A percentile compares a stretch with the other conserved stretches of the same genome.
Evolutionary conservation across 2,113 vertebrate genomes (phyloP).

Genomic region (Scytalopus superciliaris): DNA sequence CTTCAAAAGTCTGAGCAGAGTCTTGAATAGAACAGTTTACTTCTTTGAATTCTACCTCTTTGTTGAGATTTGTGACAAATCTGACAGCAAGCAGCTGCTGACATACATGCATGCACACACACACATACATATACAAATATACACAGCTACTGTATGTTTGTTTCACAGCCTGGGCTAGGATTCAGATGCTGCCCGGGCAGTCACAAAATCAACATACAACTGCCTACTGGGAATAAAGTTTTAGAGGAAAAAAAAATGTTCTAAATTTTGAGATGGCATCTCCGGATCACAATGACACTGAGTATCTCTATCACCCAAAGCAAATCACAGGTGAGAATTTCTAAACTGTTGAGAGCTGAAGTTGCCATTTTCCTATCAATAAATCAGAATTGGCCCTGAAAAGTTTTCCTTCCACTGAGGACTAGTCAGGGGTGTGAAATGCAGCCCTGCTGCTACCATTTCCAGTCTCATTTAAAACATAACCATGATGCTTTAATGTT

Average conservation of each 20-base stretch:
- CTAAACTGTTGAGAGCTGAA: neutral
- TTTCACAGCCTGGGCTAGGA: neutral
- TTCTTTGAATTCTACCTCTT: neutral
- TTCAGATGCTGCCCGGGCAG: neutral
- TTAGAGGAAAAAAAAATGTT: neutral
- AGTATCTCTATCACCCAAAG: neutral
- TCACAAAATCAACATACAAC: neutral
- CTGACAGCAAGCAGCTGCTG: neutral
- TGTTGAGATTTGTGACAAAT: neutral
- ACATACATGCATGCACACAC: neutral
- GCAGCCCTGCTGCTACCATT: neutral
- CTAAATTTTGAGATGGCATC: neutral
- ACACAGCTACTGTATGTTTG: neutral
- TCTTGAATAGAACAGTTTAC: neutral
- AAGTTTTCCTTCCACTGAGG: neutral
- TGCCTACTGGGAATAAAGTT: neutral
- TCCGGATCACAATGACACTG: neutral
- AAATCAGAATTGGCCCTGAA: neutral
- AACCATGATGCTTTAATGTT: neutral
- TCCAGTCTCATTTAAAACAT: neutral
- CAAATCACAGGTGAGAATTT: neutral
- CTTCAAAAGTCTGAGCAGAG: neutral
- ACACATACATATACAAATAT: neutral
- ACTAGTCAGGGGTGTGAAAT: neutral
- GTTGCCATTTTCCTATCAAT: neutral